phyloP scores from a whole-genome alignment of 1,140 invertebrate species.

The Gryllus bimaculatus region DNA sequence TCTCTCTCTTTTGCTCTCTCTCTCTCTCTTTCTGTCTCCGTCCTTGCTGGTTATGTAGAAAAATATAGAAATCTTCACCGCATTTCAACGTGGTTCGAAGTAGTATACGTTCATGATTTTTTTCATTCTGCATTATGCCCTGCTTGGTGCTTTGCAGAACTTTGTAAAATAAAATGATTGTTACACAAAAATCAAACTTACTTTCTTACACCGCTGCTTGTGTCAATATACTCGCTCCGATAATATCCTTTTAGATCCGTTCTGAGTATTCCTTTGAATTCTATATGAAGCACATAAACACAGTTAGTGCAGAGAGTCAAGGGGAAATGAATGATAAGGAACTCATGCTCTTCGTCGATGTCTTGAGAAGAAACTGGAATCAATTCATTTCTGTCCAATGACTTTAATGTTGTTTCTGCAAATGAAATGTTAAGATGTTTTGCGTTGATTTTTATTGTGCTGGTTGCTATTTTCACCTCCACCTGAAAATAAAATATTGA shows the following conservation, averaged over 20 bases:
- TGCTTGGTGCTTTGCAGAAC: too few relatives aligned
- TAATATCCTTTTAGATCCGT: neutral
- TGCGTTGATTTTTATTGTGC: neutral
- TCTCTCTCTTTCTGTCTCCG: too few relatives aligned
- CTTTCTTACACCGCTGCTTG: too few relatives aligned
- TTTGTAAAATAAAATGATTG: too few relatives aligned
- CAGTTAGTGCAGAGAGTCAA: neutral
- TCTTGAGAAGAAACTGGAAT: neutral
- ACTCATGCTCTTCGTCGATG: neutral
- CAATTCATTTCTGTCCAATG: neutral
- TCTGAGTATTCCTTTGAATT: neutral
- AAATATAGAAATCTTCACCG: too few relatives aligned
- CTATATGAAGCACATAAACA: neutral
- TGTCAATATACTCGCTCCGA: neutral
- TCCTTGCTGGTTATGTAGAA: too few relatives aligned
- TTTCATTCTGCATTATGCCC: too few relatives aligned
- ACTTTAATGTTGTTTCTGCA: neutral
- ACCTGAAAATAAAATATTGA: neutral
- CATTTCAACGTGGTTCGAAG: too few relatives aligned
- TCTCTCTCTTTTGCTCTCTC: too few relatives aligned
- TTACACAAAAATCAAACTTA: too few relatives aligned
- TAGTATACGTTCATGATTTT: too few relatives aligned
- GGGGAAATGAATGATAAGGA: neutral
- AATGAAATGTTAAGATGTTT: neutral
- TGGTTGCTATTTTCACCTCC: neutral